These are phyloP conservation scores for Nannospalax galili DNA, from an alignment of 2,113 vertebrate genomes.

Conservation along the genomic window DNA sequence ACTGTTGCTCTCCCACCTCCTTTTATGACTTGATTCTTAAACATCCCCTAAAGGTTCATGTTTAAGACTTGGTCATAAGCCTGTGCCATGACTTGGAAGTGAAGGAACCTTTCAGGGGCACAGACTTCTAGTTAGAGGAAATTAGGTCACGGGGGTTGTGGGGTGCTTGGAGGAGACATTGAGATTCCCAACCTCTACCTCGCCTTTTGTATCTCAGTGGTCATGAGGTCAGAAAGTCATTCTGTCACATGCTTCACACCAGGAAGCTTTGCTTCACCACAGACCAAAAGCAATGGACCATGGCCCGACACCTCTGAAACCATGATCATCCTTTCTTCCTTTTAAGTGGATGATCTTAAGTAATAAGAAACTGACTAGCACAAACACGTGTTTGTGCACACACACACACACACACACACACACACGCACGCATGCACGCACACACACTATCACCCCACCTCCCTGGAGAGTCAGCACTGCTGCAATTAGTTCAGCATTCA, in stretches of 20 bases:
- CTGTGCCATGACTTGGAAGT: not conserved
- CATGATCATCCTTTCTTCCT: not conserved
- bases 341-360: not conserved
- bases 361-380: not conserved
- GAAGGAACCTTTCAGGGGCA: not conserved
- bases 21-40: not conserved
- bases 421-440: not conserved
- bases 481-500: not conserved
- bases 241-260: not conserved
- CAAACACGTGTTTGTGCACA: not conserved
- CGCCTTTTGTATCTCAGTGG: not conserved
- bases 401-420: not conserved
- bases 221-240: not conserved
- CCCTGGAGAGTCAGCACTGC: not conserved
- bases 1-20: not conserved
- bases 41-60: not conserved
- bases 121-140: not conserved
- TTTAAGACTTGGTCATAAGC: not conserved
- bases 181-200: not conserved
- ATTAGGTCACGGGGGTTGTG: not conserved
- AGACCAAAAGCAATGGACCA: not conserved
- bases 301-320: not conserved
- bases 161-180: not conserved
- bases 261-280: not conserved
- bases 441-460: fast-evolving